Evolutionary conservation across 2,797 vertebrate genomes (phyloP).

Genomic region (Microtus obscurus): DNA sequence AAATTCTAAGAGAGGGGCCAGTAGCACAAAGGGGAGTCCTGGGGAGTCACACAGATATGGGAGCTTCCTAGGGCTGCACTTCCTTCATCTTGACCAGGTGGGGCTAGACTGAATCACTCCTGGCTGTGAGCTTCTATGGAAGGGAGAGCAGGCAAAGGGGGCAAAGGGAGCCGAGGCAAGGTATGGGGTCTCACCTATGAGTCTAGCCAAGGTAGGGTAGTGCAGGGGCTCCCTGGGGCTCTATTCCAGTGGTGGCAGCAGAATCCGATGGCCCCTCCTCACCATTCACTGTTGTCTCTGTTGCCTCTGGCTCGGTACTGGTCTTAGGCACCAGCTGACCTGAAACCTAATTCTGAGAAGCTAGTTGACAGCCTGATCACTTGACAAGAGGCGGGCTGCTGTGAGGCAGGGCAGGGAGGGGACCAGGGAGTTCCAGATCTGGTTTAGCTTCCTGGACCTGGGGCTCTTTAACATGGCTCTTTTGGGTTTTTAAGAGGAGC

Average conservation of each 20-base stretch:
- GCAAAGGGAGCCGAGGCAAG: not conserved
- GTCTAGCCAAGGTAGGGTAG: not conserved
- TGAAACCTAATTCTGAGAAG: constrained; percentile 79
- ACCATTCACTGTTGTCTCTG: constrained; percentile 64
- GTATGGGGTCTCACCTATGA: constrained; percentile 73
- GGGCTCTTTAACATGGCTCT: constrained; percentile 44
- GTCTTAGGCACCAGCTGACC: constrained; percentile 70
- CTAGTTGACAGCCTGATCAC: constrained; percentile 66
- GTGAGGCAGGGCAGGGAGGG: constrained; percentile 31
- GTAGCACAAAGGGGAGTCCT: not conserved
- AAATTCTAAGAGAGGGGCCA: constrained; percentile 13
- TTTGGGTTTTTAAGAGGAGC: constrained; percentile 25
- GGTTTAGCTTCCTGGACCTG: constrained; percentile 31
- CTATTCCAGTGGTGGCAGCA: constrained; percentile 41
- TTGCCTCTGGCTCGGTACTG: constrained; percentile 49
- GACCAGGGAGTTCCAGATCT: constrained; percentile 56
- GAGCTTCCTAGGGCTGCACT: not conserved
- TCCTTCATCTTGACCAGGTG: constrained; percentile 1
- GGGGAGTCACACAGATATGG: not conserved
- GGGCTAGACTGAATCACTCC: not conserved
- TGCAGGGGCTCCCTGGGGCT: constrained; percentile 23
- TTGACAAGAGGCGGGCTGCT: constrained; percentile 67
- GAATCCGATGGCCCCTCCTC: constrained; percentile 7
- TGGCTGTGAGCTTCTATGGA: not conserved
- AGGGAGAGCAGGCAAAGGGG: not conserved